Evolutionary conservation across 2,797 vertebrate genomes (phyloP), one percentile per base, ranked within the genome.

Genomic region (Chelon labrosus): DNA sequence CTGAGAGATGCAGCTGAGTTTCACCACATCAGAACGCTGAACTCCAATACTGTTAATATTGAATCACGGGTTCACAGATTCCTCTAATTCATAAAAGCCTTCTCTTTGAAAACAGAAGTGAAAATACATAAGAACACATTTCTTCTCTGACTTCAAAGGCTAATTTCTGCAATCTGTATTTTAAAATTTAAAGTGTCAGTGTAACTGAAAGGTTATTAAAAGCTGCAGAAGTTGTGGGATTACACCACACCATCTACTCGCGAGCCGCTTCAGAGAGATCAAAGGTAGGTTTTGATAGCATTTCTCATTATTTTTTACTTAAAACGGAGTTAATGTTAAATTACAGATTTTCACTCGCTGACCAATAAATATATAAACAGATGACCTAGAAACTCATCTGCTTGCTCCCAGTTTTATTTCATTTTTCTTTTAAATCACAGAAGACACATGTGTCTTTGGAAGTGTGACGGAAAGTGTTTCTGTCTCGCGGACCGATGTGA

Each of bases 131-230:
- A 41, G 38, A 39, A 42, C 46, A 37, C 44, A 14, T 39, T 31
- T 53, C 56, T 19, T 38, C 31, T 17, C n/a, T 38, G 58, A 80
- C 86, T 77, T 85, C 75, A 85, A 79, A 84, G 70, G 37, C 17
- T 8, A 6, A 54, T 61, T 50, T 76, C 37, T 62, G 47, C 20
- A 56, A 25, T 52, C 20, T 66, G 56, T 72, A 52, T 67, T 75
- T 75, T 79, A 39, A 66, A 77, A 72, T 67, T 47, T 66, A 52
- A 75, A 68, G 44, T 67, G 69, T 54, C 41, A 74, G 27, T 74
- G 27, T 57, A 55, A 41, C 57, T 54, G 65, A 70, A 61, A 55
- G 39, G 60, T 44, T 61, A 69, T 70, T 54, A 17, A 22, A 35
- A 47, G 54, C 10, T 2, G 35, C 27, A 62, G 10, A 55, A 67